Percentiles rank a stretch among this genome's conserved stretches.
phyloP scores from a whole-genome alignment of 2,113 vertebrate genomes.

The Galbula dea region DNA sequence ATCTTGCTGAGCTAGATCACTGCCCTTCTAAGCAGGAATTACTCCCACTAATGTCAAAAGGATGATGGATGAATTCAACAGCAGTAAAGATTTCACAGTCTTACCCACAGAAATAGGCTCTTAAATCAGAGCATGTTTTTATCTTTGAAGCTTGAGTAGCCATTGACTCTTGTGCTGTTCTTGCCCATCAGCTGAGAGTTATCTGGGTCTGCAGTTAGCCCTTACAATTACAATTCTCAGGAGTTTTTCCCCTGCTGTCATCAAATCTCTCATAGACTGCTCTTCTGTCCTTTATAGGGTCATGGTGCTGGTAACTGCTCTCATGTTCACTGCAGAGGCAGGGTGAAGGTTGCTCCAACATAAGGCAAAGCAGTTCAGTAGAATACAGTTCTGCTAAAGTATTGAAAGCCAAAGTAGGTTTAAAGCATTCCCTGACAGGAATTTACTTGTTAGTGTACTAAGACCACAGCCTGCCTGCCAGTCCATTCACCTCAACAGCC shows the following conservation, averaged over 20 bases:
- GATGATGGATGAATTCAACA: constrained; percentile 19
- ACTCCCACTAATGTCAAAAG: not conserved
- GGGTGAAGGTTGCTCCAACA: not conserved
- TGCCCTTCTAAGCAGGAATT: not conserved
- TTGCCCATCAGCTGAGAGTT: not conserved
- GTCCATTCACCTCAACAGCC: not conserved
- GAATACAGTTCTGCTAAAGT: not conserved
- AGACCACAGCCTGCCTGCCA: not conserved
- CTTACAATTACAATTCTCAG: not conserved
- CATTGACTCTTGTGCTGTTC: not conserved
- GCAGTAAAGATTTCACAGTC: not conserved
- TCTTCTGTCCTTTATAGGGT: not conserved
- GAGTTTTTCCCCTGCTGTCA: constrained; percentile 25
- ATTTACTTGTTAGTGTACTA: not conserved
- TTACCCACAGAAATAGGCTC: constrained; percentile 6
- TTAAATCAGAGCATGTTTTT: constrained; percentile 33
- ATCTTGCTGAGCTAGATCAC: not conserved
- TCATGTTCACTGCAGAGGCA: not conserved
- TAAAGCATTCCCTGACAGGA: not conserved
- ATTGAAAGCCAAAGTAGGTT: not conserved
- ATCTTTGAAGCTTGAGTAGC: constrained; percentile 20
- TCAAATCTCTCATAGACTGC: not conserved
- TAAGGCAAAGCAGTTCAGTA: not conserved
- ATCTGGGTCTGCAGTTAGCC: not conserved
- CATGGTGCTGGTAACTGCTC: not conserved